Evolutionary conservation across 2,113 vertebrate genomes (phyloP), one percentile per base, ranked within the genome.

Genomic region (Epinephelus cyanopodus): DNA sequence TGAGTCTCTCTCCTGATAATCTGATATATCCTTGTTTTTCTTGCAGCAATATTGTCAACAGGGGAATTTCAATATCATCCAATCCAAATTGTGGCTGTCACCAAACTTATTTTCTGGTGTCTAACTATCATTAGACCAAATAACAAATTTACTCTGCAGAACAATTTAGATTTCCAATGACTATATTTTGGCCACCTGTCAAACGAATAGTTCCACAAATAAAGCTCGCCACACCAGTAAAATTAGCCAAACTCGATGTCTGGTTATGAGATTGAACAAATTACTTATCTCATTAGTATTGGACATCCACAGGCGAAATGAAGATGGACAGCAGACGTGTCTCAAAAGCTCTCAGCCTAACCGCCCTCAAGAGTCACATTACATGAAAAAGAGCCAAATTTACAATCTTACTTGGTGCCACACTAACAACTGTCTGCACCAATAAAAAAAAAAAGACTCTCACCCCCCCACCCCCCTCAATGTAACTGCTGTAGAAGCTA

Each of bases 301-400:
- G 47, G n/a, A 48, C 67, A 42, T 84, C 61, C 60, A 74, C 57
- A 27, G 42, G 69, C 62, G 29, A 60, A 33, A 18, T 53, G 60
- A 14, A 65, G 82, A 86, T 67, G 79, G 77, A 87, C 52, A 64
- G 73, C 11, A 12, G 61, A 48, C 45, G 45, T 50, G 67, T 72
- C 63, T 88, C 86, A 84, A 69, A 80, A 68, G 52, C 78, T 79
- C 53, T 82, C 64, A 76, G 84, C 57, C 74, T 60, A 80, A 91
- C 47, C 74, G 48, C 79, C 76, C 87, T 83, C 82, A 72, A 73
- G 91, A 89, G 90, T 82, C 80, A 83, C 82, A 89, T 90, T 79
- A 75, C 67, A 74, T 62, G 75, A 90, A 87, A 79, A 67, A 72
- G 77, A 81, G 80, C 3, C 70, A 85, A 68, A 91, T 90, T 84